These are phyloP conservation scores for Orthonyx spaldingii DNA, from an alignment of 2,113 vertebrate species.

Conservation along the genomic window DNA sequence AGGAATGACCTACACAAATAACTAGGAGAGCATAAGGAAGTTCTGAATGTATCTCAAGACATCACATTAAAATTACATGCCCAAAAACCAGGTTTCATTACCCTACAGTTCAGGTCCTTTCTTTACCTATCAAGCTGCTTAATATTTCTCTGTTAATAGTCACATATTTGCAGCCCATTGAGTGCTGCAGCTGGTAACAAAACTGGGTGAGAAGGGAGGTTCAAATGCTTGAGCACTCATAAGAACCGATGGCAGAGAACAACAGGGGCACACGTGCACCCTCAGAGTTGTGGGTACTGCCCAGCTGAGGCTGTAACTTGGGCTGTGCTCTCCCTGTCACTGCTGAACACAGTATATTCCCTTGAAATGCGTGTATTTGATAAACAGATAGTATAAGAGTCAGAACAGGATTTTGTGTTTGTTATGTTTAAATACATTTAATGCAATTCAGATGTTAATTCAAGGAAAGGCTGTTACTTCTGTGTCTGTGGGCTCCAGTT, in stretches of 20 bases:
- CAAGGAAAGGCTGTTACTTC: not conserved
- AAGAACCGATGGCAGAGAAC: not conserved
- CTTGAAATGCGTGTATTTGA: not conserved
- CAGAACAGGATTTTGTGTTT: not conserved
- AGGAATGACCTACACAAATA: not conserved
- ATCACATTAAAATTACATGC: not conserved
- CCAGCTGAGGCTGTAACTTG: not conserved
- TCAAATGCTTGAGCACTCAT: not conserved
- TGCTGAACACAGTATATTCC: not conserved
- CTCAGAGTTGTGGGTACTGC: not conserved
- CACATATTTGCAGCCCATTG: not conserved
- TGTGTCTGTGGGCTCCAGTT: not conserved
- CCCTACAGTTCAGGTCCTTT: not conserved
- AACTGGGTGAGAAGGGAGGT: not conserved
- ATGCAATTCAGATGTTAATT: not conserved
- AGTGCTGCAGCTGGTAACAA: not conserved
- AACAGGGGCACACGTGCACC: accelerated
- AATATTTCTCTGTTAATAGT: not conserved
- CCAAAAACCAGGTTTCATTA: not conserved
- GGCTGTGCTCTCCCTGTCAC: not conserved
- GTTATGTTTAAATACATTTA: not conserved
- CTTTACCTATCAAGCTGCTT: not conserved
- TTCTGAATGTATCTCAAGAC: not conserved
- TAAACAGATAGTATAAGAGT: not conserved
- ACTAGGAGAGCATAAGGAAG: not conserved